Base-by-base conservation (phyloP, 2,797 vertebrate species). In the Lerista edwardsae region DNA sequence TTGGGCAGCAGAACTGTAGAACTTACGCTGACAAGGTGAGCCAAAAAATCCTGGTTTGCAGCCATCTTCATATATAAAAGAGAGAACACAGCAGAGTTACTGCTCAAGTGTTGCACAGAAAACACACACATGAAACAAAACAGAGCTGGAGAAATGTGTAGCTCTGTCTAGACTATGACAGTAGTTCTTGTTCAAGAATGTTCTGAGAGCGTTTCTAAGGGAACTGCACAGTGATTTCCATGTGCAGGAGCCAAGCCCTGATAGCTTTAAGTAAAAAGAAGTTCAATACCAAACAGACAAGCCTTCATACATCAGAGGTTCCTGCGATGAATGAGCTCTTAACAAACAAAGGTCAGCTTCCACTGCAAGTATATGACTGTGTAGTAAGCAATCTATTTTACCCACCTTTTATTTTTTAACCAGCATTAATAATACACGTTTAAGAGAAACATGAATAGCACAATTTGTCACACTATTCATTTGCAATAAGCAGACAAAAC, bases 11-110 rank as follows among this genome's bases (percentile, higher is more conserved):
- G 86, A 87, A 74, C 1, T 1, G 44, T 0, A 0, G 51, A 80
- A 96, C 96, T 98, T 92, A 97, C 94, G 34, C 44, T 95, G 96
- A 90, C 97, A 97, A 75, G 29, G 94, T n/a, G 93, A 80, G 85
- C 96, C 95, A 65, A 96, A 98, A 92, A 95, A 96, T 17, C 96
- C 96, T 65, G 80, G 89, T 74, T 95, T 90, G 85, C 88, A 93
- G 84, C 76, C 71, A 88, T 76, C 44, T 87, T 89, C 82, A 76
- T 4, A 85, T 68, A 74, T 80, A 86, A 85, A 71, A 0, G 87
- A 67, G 84, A 65, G 69, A 84, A 69, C 64, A 76, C 65, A 69
- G 12, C 39, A 79, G 29, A 73, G 12, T 91, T n/a, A 90, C 47
- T n/a, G 47, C 41, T 29, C 4, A 62, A 62, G 82, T n/a, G n/a